Conservation (phyloP, 2,797 vertebrate genomes). For the Lates japonicus region DNA sequence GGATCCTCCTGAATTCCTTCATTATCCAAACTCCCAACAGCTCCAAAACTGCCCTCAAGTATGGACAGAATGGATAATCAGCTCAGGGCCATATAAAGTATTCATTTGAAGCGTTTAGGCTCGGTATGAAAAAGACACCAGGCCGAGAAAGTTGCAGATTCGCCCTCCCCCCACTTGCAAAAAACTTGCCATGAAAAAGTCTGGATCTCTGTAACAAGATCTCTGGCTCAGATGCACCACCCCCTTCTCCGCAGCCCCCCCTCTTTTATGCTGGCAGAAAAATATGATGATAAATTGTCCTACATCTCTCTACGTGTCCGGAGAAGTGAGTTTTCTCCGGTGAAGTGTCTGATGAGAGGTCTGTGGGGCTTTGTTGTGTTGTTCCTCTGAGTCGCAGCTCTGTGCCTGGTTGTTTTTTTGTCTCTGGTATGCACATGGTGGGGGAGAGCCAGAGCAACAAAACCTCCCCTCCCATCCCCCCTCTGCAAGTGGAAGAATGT, state of each 20-base stretch:
- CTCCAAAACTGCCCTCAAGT: not conserved
- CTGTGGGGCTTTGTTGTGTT: slow-evolving; percentile 41
- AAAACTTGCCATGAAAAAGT: slow-evolving; percentile 81
- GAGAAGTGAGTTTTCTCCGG: slow-evolving; percentile 4
- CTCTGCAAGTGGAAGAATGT: slow-evolving; percentile 84
- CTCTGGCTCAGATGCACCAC: slow-evolving; percentile 78
- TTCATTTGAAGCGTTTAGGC: slow-evolving; percentile 12
- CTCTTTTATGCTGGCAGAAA: slow-evolving; percentile 46
- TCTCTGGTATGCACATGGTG: slow-evolving; percentile 82
- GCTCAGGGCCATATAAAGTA: not conserved
- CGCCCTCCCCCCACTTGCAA: slow-evolving; percentile 78
- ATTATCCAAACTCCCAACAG: slow-evolving; percentile 53
- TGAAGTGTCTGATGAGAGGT: slow-evolving; percentile 39
- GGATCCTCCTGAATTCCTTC: slow-evolving; percentile 50
- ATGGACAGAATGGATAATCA: not conserved
- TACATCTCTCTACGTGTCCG: slow-evolving; percentile 24
- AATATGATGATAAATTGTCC: slow-evolving; percentile 50
- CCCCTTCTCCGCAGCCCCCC: slow-evolving; percentile 68
- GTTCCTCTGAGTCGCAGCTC: slow-evolving; percentile 45
- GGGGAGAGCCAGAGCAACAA: slow-evolving; percentile 75
- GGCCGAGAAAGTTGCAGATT: slow-evolving; percentile 65
- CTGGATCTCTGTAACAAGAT: slow-evolving; percentile 87
- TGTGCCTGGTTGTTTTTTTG: slow-evolving; percentile 48
- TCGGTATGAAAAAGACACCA: slow-evolving; percentile 33
- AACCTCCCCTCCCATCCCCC: slow-evolving; percentile 80